phyloP scores from a whole-genome alignment of 2,113 vertebrate genomes.

The Condylura cristata region DNA sequence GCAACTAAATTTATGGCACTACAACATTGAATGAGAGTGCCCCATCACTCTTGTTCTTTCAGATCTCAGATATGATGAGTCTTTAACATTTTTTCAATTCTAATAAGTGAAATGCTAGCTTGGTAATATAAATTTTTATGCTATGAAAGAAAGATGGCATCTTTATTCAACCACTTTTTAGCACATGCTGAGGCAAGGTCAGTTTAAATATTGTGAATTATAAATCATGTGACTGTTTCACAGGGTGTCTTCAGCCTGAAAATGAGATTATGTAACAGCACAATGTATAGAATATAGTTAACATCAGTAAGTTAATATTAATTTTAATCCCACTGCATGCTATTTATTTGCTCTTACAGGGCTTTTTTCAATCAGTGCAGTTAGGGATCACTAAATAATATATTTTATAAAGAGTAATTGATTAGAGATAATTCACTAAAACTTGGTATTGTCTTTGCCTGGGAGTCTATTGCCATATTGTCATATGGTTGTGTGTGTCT shows the following conservation, averaged over 20 bases:
- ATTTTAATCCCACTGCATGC: conserved; percentile 19
- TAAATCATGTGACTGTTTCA: not conserved
- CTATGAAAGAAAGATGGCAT: not conserved
- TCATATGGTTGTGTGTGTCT: not conserved
- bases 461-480: not conserved
- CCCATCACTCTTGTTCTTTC: not conserved
- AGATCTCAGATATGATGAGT: not conserved
- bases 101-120: not conserved
- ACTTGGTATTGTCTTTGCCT: conserved; percentile 3
- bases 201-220: conserved; percentile 22
- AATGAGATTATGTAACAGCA: not conserved
- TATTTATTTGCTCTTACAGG: not conserved
- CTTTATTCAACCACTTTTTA: not conserved
- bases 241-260: not conserved
- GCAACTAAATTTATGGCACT: not conserved
- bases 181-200: not conserved
- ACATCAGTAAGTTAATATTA: not conserved
- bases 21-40: not conserved
- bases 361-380: not conserved
- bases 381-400: not conserved
- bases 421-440: not conserved
- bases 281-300: not conserved
- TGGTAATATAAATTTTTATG: conserved; percentile 1
- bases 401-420: not conserved
- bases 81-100: not conserved